Conservation (phyloP, 2,113 vertebrate genomes). For the Aythya baeri region DNA sequence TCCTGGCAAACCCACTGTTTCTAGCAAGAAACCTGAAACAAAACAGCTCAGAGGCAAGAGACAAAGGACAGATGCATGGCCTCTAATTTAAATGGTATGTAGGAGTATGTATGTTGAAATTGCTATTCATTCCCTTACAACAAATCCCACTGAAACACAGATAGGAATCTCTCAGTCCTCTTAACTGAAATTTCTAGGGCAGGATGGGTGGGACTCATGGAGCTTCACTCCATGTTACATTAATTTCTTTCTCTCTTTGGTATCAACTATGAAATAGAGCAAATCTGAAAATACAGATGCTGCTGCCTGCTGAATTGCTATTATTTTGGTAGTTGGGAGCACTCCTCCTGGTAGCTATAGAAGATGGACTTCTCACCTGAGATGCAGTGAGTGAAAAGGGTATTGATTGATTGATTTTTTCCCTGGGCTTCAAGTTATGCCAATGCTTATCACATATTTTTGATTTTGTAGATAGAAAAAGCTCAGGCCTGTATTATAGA, state of each 20-base stretch:
- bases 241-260: not conserved
- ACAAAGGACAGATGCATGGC: accelerated
- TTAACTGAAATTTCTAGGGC: not conserved
- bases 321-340: not conserved
- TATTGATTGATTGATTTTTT: not conserved
- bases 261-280: not conserved
- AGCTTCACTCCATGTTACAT: not conserved
- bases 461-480: not conserved
- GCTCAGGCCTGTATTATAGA: not conserved
- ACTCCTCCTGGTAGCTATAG: not conserved
- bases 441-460: not conserved
- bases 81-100: not conserved
- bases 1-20: not conserved
- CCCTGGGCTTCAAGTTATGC: not conserved
- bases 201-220: accelerated
- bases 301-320: not conserved
- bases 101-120: not conserved
- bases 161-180: not conserved
- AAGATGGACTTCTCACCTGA: not conserved
- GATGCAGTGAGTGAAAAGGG: not conserved
- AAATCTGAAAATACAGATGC: not conserved
- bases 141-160: accelerated
- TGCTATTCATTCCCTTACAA: not conserved
- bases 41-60: not conserved
- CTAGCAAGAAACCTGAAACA: not conserved